Percentiles rank a stretch among this genome's conserved stretches.
Conservation (phyloP, 2,888 invertebrate genomes). For the Protophormia terraenovae region DNA sequence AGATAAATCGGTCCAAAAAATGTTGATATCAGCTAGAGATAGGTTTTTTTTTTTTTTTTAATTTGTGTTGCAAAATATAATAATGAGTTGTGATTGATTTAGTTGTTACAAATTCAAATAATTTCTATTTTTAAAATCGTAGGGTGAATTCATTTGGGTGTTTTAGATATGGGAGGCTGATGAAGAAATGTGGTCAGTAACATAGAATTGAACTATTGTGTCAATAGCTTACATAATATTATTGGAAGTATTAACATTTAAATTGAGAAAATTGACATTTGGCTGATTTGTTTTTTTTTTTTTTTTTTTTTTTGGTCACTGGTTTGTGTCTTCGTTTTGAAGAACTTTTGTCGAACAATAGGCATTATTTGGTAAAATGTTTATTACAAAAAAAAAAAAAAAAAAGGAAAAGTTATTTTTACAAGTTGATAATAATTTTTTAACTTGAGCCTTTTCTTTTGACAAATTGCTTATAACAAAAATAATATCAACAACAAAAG, state of each 20-base stretch:
- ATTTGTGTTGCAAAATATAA: too few species aligned
- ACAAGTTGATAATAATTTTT: background rate
- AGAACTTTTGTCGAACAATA: background rate
- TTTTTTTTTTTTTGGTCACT: background rate
- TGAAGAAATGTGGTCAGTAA: background rate
- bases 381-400: background rate
- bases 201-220: background rate
- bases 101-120: too few species aligned
- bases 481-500: background rate
- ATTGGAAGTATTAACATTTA: background rate
- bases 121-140: too few species aligned
- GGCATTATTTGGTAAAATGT: background rate
- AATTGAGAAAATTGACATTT: background rate
- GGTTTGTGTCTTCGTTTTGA: background rate
- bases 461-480: background rate
- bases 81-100: too few species aligned
- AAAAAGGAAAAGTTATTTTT: background rate
- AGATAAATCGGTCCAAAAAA: too few species aligned
- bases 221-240: background rate
- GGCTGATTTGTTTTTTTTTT: background rate
- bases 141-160: too few species aligned
- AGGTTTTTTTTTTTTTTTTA: too few species aligned
- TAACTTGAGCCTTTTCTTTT: background rate
- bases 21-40: too few species aligned
- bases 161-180: too few species aligned